These are phyloP conservation scores for Plebejus melissa DNA, from an alignment of 2,888 invertebrate species.

Conservation along the genomic window DNA sequence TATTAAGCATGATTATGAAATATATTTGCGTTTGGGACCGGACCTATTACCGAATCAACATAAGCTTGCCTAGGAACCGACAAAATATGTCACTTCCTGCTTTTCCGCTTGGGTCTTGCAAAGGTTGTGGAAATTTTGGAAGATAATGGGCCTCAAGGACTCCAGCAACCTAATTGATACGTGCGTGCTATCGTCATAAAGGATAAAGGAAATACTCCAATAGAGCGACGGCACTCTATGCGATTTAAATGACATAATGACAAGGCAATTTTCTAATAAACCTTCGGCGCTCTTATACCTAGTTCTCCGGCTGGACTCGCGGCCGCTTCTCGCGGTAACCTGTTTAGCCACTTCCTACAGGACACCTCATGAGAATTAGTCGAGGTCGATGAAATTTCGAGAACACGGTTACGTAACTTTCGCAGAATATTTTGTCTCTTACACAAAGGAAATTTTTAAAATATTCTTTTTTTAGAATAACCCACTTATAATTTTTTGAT, in stretches of 20 bases:
- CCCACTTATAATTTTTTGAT: background rate
- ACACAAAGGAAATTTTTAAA: background rate
- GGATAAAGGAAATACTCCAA: conserved; percentile 78
- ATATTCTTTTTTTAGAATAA: background rate
- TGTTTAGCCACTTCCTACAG: conserved; percentile 72
- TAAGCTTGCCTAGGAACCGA: background rate
- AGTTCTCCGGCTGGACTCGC: conserved; percentile 65
- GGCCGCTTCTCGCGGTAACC: conserved; percentile 63
- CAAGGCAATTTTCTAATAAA: conserved; percentile 79
- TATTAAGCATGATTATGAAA: background rate
- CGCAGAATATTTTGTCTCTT: background rate
- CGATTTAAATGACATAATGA: conserved; percentile 80
- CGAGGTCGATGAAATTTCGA: conserved; percentile 35
- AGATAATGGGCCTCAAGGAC: conserved; percentile 47
- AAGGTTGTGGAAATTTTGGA: conserved; percentile 27
- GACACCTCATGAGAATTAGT: conserved; percentile 55
- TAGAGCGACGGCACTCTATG: conserved; percentile 77
- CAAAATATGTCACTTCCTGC: background rate
- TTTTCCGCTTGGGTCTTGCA: background rate
- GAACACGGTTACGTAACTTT: conserved; percentile 11
- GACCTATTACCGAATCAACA: background rate
- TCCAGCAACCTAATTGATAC: conserved; percentile 70
- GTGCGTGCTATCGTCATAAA: conserved; percentile 71
- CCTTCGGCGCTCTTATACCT: conserved; percentile 71
- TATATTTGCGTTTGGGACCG: background rate